phyloP scores from a whole-genome alignment of 2,888 invertebrate species.

The Artemia sinica region DNA sequence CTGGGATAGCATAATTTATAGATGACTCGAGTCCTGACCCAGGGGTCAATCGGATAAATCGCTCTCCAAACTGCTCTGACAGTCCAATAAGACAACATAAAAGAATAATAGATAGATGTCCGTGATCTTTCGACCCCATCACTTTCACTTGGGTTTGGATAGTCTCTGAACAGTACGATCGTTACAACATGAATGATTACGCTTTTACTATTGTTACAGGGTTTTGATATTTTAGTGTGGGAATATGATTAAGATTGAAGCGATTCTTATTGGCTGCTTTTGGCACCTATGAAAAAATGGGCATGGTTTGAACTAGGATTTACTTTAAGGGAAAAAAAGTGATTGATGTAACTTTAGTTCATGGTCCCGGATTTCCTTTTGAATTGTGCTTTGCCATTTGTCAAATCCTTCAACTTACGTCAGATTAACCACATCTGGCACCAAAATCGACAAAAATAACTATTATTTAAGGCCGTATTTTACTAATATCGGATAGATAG shows the following conservation, averaged over 20 bases:
- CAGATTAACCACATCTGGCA: too few species aligned
- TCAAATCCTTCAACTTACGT: neutral
- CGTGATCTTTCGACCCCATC: conserved; percentile 6
- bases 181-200: neutral
- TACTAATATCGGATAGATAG: too few species aligned
- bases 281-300: neutral
- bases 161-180: neutral
- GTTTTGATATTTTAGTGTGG: conserved; percentile 4
- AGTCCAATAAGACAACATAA: neutral
- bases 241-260: neutral
- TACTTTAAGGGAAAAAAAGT: neutral
- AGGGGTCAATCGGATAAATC: conserved; percentile 2
- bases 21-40: neutral
- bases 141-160: conserved; percentile 6
- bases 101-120: neutral
- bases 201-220: neutral
- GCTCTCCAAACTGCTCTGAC: neutral
- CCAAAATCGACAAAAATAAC: too few species aligned
- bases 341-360: conserved; percentile 8
- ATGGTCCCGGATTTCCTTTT: conserved; percentile 12
- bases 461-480: too few species aligned
- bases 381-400: neutral
- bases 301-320: neutral
- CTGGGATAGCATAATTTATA: neutral
- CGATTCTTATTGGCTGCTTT: neutral